Evolutionary conservation across 2,888 invertebrate genomes (phyloP), one percentile per base, ranked within the genome.

Genomic region (Escarpia spicata): DNA sequence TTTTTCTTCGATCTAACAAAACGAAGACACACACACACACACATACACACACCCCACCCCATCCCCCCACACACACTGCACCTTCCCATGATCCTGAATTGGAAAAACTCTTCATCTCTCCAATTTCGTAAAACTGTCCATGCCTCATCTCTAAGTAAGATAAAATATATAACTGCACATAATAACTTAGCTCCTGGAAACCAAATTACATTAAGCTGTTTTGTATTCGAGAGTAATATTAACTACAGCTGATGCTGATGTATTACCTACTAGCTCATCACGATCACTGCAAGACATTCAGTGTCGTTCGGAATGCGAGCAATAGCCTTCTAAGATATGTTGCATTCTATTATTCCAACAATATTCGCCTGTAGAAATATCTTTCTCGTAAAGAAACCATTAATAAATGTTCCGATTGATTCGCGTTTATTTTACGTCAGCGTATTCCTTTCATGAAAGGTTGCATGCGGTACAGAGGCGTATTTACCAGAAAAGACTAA

Each of bases 331-430:
- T 15, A 26, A 75, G n/a, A 75, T 75, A n/a, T n/a, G 75, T 75
- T 75, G 26, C 75, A 15, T 26, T 75, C 26, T 26, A 26, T 75
- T 75, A 75, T 26, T 75, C 75, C 75, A 75, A 75, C 75, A 75
- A 75, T 26, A 75, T 75, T 75, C 75, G 75, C 75, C 75, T 75
- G 75, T 75, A 75, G n/a, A 15, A 75, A n/a, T 75, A 75, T 75
- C 19, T n/a, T 75, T 75, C 75, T 75, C 75, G 75, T 75, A 75
- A 75, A 75, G n/a, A 19, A 75, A 75, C n/a, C 26, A 75, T 75
- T 75, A 75, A 75, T 75, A 75, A 19, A 75, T 75, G 19, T 75
- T 75, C 6, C n/a, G 15, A 75, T 75, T 75, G n/a, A 75, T 75
- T 75, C 26, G n/a, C 75, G 6, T 75, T 60, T n/a, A 52, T 26